phyloP scores from a whole-genome alignment of 2,113 vertebrate genomes.

The Galemys pyrenaicus region DNA sequence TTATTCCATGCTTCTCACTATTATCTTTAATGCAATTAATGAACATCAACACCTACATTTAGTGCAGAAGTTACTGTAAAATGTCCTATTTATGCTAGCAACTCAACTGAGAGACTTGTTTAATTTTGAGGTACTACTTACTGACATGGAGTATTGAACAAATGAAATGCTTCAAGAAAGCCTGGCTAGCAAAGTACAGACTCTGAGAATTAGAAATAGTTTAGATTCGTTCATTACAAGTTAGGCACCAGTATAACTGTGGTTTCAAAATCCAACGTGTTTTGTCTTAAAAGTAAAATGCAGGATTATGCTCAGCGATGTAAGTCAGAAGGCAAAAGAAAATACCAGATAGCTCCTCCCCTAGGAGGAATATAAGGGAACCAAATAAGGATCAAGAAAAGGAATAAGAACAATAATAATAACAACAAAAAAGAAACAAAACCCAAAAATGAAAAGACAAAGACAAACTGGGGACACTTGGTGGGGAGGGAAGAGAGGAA shows the following conservation, averaged over 20 bases:
- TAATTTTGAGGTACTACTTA: background rate
- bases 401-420: too few relatives aligned
- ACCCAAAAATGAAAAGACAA: too few relatives aligned
- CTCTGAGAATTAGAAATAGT: slow-evolving; percentile 17
- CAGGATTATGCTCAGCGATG: too few relatives aligned
- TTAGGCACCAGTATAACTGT: background rate
- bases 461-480: too few relatives aligned
- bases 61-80: background rate
- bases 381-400: too few relatives aligned
- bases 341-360: too few relatives aligned
- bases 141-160: background rate
- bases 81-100: background rate
- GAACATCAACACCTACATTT: background rate
- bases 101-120: background rate
- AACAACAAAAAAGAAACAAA: too few relatives aligned
- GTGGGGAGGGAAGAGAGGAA: too few relatives aligned
- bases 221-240: slow-evolving; percentile 23
- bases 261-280: slow-evolving; percentile 37
- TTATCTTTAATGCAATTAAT: slow-evolving; percentile 39
- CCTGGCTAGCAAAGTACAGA: background rate
- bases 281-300: background rate
- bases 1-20: background rate
- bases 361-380: too few relatives aligned
- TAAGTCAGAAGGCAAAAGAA: too few relatives aligned
- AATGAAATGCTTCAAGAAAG: slow-evolving; percentile 6